These are phyloP conservation scores for Aphidoletes aphidimyza DNA, from an alignment of 2,888 invertebrate species.

Conservation along the genomic window DNA sequence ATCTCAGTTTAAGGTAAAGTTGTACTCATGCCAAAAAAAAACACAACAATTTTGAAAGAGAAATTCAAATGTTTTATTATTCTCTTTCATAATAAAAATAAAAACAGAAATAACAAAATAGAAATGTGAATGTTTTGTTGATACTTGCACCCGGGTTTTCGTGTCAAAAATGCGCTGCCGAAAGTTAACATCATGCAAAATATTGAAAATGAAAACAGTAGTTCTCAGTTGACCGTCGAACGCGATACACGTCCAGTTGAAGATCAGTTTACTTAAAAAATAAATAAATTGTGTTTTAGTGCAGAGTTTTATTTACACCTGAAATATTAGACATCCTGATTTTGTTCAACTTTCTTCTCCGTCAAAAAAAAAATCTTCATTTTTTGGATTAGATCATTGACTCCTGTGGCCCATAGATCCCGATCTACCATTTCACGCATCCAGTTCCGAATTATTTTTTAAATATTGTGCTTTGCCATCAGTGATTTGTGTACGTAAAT, in stretches of 20 bases:
- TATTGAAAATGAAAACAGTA: conserved; percentile 46
- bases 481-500: too few species aligned
- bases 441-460: too few species aligned
- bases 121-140: conserved; percentile 16
- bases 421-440: too few species aligned
- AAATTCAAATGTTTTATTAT: conserved; percentile 29
- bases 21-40: neutral
- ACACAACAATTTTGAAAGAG: neutral
- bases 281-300: neutral
- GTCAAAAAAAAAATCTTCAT: too few species aligned
- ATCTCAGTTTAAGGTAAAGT: neutral
- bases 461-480: too few species aligned
- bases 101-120: neutral
- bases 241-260: conserved; percentile 13
- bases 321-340: too few species aligned
- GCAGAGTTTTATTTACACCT: neutral
- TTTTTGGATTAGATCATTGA: too few species aligned
- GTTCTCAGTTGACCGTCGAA: conserved; percentile 30
- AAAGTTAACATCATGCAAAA: conserved; percentile 13
- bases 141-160: neutral
- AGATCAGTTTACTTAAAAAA: neutral
- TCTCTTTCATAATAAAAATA: neutral
- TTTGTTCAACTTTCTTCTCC: too few species aligned
- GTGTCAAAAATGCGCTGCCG: conserved; percentile 18
- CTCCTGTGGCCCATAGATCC: too few species aligned